Evolutionary conservation across 2,888 invertebrate species (phyloP).

Genomic region (Minunthozetes semirufus): DNA sequence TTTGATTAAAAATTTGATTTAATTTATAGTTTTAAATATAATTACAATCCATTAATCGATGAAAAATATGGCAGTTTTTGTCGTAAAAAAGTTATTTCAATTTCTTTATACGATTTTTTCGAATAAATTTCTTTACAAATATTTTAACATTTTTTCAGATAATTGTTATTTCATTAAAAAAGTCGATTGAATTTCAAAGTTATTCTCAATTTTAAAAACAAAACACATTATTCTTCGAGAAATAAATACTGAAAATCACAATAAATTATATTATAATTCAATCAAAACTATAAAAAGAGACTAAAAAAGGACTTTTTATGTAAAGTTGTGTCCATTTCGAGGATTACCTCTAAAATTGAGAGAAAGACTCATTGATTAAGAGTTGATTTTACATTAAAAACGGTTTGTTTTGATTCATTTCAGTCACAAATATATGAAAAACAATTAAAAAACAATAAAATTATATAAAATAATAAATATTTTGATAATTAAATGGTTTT

Average conservation of each 20-base stretch:
- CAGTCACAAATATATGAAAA: background rate
- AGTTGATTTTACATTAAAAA: background rate
- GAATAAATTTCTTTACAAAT: too few relatives aligned
- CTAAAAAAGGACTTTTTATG: background rate
- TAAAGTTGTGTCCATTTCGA: background rate
- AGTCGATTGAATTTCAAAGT: too few relatives aligned
- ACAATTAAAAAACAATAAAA: background rate
- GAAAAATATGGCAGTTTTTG: too few relatives aligned
- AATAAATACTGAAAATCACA: background rate
- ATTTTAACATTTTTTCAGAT: too few relatives aligned
- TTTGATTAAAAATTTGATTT: too few relatives aligned
- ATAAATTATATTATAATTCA: slow-evolving; percentile 1
- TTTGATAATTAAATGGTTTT: background rate
- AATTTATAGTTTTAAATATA: too few relatives aligned
- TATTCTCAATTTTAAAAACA: too few relatives aligned
- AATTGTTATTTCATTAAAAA: too few relatives aligned
- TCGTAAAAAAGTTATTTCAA: too few relatives aligned
- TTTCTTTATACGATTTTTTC: too few relatives aligned
- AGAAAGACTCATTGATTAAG: background rate
- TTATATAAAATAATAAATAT: slow-evolving; percentile 1
- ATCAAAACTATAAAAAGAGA: background rate
- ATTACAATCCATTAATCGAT: too few relatives aligned
- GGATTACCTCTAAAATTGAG: background rate
- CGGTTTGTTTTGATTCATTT: background rate
- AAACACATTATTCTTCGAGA: background rate